Evolutionary conservation across 2,888 invertebrate species (phyloP).

Genomic region (Sympetrum striolatum): DNA sequence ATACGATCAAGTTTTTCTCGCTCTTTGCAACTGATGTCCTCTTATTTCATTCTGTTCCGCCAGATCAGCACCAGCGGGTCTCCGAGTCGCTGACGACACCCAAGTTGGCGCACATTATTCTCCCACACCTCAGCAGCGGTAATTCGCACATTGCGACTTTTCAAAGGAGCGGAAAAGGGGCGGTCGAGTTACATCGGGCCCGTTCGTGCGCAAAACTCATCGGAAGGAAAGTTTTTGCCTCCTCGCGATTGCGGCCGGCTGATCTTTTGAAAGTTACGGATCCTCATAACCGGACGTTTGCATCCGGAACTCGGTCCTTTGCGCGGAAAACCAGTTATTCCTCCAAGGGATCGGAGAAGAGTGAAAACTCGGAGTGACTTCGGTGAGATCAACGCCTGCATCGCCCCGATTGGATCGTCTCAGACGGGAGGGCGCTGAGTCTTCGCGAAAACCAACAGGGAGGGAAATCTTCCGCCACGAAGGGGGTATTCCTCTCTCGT

Average conservation of each 20-base stretch:
- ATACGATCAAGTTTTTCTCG: not conserved
- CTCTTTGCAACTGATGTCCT: not conserved
- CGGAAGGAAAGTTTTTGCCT: conserved; percentile 9
- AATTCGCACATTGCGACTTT: not conserved
- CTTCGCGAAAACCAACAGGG: not conserved
- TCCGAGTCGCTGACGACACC: not conserved
- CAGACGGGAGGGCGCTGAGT: not conserved
- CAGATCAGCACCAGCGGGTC: not conserved
- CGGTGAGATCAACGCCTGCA: conserved; percentile 20
- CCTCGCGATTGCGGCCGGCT: not conserved
- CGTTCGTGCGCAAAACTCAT: not conserved
- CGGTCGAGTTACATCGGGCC: not conserved
- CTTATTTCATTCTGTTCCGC: not conserved
- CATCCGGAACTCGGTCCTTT: not conserved
- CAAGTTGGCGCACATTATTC: not conserved
- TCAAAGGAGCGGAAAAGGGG: not conserved
- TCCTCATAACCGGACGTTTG: conserved; percentile 6
- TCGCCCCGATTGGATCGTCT: not conserved
- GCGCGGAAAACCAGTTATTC: conserved; percentile 24
- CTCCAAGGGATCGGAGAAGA: not conserved
- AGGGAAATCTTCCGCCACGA: not conserved
- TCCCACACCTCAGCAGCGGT: not conserved
- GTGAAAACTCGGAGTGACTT: not conserved
- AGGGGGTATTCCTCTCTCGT: not conserved
- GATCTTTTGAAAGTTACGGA: conserved; percentile 3